Conservation (phyloP, 92 coral and sea anemone genomes). For the Muricea muricata region DNA sequence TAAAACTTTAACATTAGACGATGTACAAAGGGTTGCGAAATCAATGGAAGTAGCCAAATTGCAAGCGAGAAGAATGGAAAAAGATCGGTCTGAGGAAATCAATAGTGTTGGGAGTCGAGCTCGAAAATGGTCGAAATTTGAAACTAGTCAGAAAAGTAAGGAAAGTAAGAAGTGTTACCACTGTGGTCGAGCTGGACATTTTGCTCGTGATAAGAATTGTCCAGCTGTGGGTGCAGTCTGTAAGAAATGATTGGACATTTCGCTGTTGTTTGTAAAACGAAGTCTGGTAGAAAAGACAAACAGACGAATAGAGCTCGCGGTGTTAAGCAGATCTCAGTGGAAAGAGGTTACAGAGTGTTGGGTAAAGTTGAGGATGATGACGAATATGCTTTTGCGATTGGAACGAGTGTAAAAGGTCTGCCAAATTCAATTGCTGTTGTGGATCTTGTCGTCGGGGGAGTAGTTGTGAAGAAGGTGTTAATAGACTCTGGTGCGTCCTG, state of each 20-base stretch:
- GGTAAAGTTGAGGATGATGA: neutral
- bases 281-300: neutral
- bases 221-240: neutral
- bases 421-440: conserved; percentile 3
- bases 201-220: neutral
- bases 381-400: neutral
- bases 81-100: neutral
- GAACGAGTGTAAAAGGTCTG: neutral
- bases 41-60: conserved; percentile 59
- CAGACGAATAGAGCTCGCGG: neutral
- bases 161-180: neutral
- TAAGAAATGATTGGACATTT: neutral
- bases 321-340: neutral
- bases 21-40: conserved; percentile 55
- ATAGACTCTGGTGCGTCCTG: conserved; percentile 73
- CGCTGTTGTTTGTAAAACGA: neutral
- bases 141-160: neutral
- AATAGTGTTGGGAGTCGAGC: neutral
- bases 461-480: conserved; percentile 53
- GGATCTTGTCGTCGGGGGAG: conserved; percentile 52
- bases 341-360: neutral
- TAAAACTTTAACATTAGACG: conserved; percentile 45
- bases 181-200: conserved; percentile 32
- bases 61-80: conserved; percentile 49
- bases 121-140: neutral